A percentile compares a stretch with the other conserved stretches of the same genome.
phyloP scores from a whole-genome alignment of 2,113 vertebrate genomes.

The Brachypteracias leptosomus region DNA sequence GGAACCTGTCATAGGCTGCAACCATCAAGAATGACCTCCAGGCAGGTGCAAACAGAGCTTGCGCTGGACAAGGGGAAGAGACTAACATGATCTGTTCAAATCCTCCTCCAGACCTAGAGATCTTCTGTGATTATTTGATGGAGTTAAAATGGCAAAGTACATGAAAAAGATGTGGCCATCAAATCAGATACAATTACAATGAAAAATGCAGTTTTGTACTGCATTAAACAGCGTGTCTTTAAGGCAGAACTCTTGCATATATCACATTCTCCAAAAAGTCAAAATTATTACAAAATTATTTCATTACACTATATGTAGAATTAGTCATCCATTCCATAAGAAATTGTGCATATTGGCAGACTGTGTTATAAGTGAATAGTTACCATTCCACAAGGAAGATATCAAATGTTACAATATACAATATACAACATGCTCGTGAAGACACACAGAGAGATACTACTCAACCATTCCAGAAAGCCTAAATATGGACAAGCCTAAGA shows the following conservation, averaged over 20 bases:
- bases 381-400: background rate
- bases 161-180: background rate
- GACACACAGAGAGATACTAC: background rate
- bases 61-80: background rate
- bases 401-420: background rate
- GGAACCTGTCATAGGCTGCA: background rate
- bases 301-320: background rate
- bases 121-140: background rate
- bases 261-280: background rate
- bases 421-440: background rate
- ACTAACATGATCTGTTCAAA: background rate
- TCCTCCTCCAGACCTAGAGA: background rate
- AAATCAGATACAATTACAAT: background rate
- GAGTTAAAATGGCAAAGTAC: background rate
- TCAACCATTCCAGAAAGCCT: background rate
- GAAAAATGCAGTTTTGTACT: background rate
- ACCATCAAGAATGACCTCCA: background rate
- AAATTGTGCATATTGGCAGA: background rate
- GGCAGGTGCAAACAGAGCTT: background rate
- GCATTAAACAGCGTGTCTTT: background rate
- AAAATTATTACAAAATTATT: background rate
- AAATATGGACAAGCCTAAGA: background rate
- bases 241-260: background rate
- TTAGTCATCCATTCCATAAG: background rate
- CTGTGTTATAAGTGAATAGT: background rate